Conservation (phyloP, 2,888 invertebrate genomes). For the Argynnis bischoffii region DNA sequence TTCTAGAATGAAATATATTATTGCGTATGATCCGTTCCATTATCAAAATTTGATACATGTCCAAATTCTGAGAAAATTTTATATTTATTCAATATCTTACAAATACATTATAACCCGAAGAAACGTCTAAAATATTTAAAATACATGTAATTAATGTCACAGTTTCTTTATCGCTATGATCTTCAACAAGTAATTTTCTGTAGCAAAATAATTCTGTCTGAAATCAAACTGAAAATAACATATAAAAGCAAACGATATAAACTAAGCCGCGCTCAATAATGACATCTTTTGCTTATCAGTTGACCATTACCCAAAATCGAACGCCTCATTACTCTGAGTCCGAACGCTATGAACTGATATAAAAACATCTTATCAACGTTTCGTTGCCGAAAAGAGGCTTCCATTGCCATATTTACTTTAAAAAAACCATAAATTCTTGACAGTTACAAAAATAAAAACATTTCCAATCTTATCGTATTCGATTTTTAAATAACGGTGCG, state of each 20-base stretch:
- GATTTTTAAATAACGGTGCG: conserved; percentile 80
- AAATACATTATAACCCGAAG: not conserved
- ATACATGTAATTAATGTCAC: not conserved
- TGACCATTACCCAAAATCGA: conserved; percentile 82
- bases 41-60: too few relatives aligned
- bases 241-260: conserved; percentile 66
- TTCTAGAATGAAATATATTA: too few relatives aligned
- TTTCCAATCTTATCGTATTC: conserved; percentile 79
- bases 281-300: conserved; percentile 81
- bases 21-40: too few relatives aligned
- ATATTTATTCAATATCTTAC: too few relatives aligned
- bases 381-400: conserved; percentile 69
- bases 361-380: conserved; percentile 76
- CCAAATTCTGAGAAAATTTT: too few relatives aligned
- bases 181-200: not conserved
- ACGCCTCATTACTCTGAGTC: conserved; percentile 78
- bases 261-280: conserved; percentile 73
- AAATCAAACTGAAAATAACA: conserved; percentile 20
- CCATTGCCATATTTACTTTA: conserved; percentile 76
- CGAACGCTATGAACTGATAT: conserved; percentile 69
- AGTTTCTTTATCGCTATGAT: too few relatives aligned
- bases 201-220: conserved; percentile 3
- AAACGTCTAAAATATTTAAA: not conserved
- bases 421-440: conserved; percentile 75
- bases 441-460: conserved; percentile 80